Base-by-base conservation (phyloP, 2,797 vertebrate species). In the Moxostoma hubbsi region DNA sequence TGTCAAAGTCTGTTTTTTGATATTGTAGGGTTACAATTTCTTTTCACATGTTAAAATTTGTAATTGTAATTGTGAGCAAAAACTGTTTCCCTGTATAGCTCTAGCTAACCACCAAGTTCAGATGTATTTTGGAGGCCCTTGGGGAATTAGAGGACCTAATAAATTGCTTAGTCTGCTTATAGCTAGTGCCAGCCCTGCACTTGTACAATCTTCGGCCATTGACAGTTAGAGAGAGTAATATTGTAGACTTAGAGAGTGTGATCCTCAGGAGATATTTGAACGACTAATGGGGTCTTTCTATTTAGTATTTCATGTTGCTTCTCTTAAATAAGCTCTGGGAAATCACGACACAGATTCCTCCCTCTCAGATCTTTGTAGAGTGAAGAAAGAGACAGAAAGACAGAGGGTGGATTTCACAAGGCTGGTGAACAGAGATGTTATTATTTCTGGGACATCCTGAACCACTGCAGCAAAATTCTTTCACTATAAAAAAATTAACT, bases 371-470 rank as follows among this genome's bases (percentile, higher is more conserved):
- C 58, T 13, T 18, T 62, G n/a, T 62, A 59, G 11, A 54, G 15
- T 36, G 12, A 62, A 46, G 49, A 70, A 78, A 61, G 43, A 15
- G 46, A 64, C 0, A 63, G n/a, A 64, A 13, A 9, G 50, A 74
- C 36, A 64, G 43, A 53, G 58, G n/a, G 36, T 0, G 4, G 46
- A 10, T 59, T 61, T 59, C 69, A 58, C 50, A 70, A 58, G 66
- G 16, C 16, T 69, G 12, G 6, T 64, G 43, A 70, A 63, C 59
- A 80, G 63, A 73, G n/a, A 24, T 51, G 51, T 61, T 36, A 68
- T 76, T 81, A 64, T 71, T 50, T 53, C 57, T 36, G 53, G 53
- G 24, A 66, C 73, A 72, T 53, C 58, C 71, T 75, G 79, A 75
- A 69, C 72, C 57, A 59, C 10, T 24, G 24, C 4, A 36, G 36